Conservation (phyloP, 2,113 vertebrate species). For the Rhinogobius similis region DNA sequence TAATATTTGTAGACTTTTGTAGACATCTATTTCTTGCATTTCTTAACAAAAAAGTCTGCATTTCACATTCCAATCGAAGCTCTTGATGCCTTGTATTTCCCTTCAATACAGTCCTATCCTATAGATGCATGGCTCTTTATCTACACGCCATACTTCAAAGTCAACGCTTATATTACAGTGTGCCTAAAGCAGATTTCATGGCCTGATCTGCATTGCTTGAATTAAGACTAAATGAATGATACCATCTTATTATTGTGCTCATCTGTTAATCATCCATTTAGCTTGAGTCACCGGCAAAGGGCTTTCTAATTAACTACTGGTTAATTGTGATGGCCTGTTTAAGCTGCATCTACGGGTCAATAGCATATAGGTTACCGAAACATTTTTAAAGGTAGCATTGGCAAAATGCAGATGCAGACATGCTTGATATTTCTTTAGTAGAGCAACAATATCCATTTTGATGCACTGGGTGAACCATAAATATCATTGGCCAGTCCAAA, state of each 20-base stretch:
- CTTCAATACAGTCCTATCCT: background rate
- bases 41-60: background rate
- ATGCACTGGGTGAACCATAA: constrained; percentile 69
- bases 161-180: background rate
- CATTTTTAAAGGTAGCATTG: background rate
- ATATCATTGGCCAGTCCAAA: constrained; percentile 64
- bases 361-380: constrained; percentile 50
- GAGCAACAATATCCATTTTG: constrained; percentile 67
- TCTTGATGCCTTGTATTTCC: background rate
- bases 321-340: constrained; percentile 61
- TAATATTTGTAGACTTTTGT: background rate
- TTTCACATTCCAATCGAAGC: background rate
- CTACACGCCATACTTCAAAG: background rate
- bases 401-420: constrained; percentile 30
- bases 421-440: constrained; percentile 48
- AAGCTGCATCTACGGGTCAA: constrained; percentile 36
- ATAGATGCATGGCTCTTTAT: background rate
- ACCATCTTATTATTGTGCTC: background rate
- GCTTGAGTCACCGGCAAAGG: constrained; percentile 44
- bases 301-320: constrained; percentile 58
- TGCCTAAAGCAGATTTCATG: background rate
- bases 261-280: constrained; percentile 26
- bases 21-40: background rate
- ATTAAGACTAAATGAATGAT: background rate
- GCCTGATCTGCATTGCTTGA: background rate